Conservation (phyloP, 2,113 vertebrate species). For the Eulacestoma nigropectus region DNA sequence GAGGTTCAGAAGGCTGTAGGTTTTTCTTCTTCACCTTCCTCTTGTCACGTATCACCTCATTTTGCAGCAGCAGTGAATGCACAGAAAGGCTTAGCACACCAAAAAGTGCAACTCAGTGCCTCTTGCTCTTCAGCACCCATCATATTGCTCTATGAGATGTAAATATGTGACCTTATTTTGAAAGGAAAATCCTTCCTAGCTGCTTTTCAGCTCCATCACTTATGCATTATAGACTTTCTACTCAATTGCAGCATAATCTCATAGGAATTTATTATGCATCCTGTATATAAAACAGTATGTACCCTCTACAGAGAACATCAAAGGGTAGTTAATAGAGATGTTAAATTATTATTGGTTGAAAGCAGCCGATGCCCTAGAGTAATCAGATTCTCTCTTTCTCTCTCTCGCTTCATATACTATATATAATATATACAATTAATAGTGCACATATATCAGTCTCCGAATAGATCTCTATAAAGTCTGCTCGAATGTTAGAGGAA, state of each 20-base stretch:
- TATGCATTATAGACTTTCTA: constrained; percentile 59
- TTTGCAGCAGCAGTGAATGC: not conserved
- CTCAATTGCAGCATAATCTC: constrained; percentile 61
- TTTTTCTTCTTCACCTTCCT: not conserved
- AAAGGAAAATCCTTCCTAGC: constrained; percentile 50
- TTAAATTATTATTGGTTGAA: constrained; percentile 74
- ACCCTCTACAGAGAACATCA: constrained; percentile 54
- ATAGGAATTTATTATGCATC: constrained; percentile 55
- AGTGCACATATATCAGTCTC: constrained; percentile 47
- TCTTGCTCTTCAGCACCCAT: not conserved
- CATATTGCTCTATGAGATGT: constrained; percentile 8
- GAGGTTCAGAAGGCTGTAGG: not conserved
- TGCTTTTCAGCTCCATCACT: constrained; percentile 38
- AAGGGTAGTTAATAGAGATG: constrained; percentile 67
- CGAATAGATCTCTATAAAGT: constrained; percentile 41
- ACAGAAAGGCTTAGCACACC: not conserved
- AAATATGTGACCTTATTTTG: constrained; percentile 55
- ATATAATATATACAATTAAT: constrained; percentile 68
- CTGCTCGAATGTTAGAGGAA: not conserved
- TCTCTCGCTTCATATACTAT: constrained; percentile 43
- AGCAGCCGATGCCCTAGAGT: constrained; percentile 44
- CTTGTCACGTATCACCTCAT: not conserved
- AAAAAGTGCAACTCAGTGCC: not conserved
- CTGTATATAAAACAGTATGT: constrained; percentile 62
- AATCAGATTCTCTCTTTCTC: constrained; percentile 65